These are phyloP conservation scores for Pachyramphus minor DNA, from an alignment of 2,113 vertebrate genomes.

Conservation along the genomic window DNA sequence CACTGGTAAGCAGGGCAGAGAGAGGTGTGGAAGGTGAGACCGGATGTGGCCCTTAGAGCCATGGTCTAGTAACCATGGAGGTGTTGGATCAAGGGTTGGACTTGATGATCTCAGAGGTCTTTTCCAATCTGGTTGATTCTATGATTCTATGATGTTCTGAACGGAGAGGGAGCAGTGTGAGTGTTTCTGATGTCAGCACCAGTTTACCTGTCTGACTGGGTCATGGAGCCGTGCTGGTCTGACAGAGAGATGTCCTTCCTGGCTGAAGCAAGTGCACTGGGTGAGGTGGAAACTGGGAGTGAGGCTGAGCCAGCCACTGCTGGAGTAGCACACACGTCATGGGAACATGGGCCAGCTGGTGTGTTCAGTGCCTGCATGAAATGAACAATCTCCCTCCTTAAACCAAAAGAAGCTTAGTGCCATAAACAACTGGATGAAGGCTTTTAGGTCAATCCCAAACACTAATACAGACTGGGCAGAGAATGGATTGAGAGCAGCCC, in stretches of 20 bases:
- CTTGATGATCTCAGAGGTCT: no score
- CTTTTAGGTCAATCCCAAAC: neutral
- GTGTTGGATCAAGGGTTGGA: no score
- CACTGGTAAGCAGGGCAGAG: neutral
- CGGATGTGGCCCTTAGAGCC: no score
- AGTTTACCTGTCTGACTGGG: neutral
- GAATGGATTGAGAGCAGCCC: neutral
- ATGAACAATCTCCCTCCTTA: neutral
- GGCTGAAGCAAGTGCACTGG: no score
- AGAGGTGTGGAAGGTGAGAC: no score
- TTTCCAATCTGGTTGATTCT: no score
- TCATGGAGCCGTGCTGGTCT: neutral
- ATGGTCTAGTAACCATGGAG: no score
- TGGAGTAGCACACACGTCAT: accelerated
- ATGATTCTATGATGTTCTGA: neutral
- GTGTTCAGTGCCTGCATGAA: accelerated
- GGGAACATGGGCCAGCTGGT: accelerated
- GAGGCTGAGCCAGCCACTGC: neutral
- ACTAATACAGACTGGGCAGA: neutral
- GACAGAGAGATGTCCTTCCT: neutral
- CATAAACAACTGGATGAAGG: neutral
- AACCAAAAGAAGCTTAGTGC: neutral
- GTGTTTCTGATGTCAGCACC: neutral
- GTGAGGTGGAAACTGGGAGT: neutral
- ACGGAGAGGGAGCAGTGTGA: accelerated